Conservation (phyloP, 2,888 invertebrate genomes). For the Gortyna flavago region DNA sequence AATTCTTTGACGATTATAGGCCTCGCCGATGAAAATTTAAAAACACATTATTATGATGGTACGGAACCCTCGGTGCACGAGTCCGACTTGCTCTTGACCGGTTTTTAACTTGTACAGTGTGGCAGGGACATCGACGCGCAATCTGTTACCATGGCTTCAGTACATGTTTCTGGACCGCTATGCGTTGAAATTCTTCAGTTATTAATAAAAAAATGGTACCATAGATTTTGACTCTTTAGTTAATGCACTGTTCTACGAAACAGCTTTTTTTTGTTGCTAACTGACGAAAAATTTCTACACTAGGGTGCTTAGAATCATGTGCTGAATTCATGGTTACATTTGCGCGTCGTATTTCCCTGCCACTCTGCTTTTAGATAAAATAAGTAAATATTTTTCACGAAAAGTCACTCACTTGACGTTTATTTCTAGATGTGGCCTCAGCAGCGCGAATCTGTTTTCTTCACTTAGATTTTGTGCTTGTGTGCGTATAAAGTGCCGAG, state of each 20-base stretch:
- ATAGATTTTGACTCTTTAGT: background rate
- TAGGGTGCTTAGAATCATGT: background rate
- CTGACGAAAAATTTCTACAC: background rate
- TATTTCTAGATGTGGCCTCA: slow-evolving; percentile 98
- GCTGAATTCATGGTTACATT: background rate
- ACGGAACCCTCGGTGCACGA: too few species aligned
- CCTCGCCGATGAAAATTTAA: too few species aligned
- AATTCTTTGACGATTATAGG: too few species aligned
- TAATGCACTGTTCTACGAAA: too few species aligned
- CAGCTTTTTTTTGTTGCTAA: too few species aligned
- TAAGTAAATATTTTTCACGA: background rate
- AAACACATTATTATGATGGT: too few species aligned
- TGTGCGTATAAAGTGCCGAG: slow-evolving; percentile 97
- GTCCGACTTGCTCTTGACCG: too few species aligned
- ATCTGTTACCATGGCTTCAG: background rate
- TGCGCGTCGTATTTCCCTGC: background rate
- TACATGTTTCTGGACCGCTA: background rate
- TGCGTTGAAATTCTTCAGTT: too few species aligned
- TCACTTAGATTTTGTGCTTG: slow-evolving; percentile 95
- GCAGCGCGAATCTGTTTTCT: slow-evolving; percentile 95
- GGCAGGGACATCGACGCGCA: background rate
- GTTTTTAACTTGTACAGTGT: too few species aligned
- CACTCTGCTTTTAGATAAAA: background rate
- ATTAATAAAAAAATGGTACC: background rate
- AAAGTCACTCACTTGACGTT: slow-evolving; percentile 94